phyloP scores from a whole-genome alignment of 53 echinoderm and acorn worm genomes.

The Hippasteria phrygiana region DNA sequence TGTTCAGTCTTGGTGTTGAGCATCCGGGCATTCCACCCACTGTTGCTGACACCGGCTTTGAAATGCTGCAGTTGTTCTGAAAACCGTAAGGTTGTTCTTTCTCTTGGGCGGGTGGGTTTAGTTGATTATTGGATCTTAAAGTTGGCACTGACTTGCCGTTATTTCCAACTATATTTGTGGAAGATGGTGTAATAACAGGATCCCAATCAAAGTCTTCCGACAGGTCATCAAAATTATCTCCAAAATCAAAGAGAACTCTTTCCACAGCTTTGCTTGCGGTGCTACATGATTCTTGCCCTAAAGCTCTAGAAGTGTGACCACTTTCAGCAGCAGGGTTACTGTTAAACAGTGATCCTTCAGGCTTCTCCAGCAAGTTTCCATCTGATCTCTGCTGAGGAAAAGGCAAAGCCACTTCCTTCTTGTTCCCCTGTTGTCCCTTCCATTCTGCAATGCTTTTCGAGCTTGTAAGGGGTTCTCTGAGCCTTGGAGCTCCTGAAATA shows the following conservation, averaged over 20 bases:
- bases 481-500: not conserved
- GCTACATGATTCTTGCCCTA: not conserved
- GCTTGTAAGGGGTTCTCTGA: not conserved
- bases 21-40: not conserved
- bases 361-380: not conserved
- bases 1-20: not conserved
- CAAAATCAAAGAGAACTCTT: not conserved
- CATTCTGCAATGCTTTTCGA: not conserved
- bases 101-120: not conserved
- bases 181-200: not conserved
- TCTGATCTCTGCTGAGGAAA: not conserved
- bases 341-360: not conserved
- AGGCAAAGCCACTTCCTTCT: not conserved
- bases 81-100: not conserved
- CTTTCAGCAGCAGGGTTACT: not conserved
- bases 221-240: conserved; percentile 25
- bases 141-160: not conserved
- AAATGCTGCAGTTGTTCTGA: not conserved
- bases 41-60: not conserved
- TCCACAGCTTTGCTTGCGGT: not conserved
- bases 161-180: not conserved
- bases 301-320: not conserved
- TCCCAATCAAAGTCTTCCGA: conserved; percentile 54
- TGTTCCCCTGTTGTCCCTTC: not conserved
- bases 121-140: not conserved